These are phyloP conservation scores for Lonchura striata DNA, from an alignment of 2,113 vertebrate species.

Conservation along the genomic window DNA sequence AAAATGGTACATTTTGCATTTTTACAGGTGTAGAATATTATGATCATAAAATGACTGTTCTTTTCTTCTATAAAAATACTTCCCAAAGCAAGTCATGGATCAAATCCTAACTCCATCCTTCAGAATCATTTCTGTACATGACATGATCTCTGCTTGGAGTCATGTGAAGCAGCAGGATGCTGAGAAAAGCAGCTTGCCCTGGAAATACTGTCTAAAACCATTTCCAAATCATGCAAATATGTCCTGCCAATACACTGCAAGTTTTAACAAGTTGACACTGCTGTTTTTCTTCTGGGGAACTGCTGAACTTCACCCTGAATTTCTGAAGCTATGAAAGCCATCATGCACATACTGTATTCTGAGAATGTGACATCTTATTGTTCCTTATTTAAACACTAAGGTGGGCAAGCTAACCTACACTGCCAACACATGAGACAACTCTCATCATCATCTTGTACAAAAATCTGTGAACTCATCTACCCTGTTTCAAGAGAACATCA, in stretches of 20 bases:
- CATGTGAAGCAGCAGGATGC: background rate
- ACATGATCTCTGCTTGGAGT: background rate
- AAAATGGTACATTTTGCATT: background rate
- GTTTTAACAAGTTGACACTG: constrained; percentile 3
- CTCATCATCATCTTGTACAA: background rate
- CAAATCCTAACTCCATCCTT: background rate
- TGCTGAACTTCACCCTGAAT: background rate
- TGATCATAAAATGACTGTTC: background rate
- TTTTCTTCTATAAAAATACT: background rate
- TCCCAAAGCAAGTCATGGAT: background rate
- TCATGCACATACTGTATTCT: background rate
- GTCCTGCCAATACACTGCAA: background rate
- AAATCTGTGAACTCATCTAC: background rate
- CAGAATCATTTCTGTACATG: background rate
- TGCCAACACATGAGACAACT: background rate
- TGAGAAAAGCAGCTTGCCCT: background rate
- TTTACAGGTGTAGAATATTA: background rate
- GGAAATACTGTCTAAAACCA: background rate
- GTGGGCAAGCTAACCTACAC: background rate
- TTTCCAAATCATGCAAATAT: background rate
- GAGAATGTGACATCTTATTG: background rate
- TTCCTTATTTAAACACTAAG: background rate
- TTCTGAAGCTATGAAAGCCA: background rate
- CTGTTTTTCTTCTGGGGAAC: background rate
- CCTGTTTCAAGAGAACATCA: background rate